Base-by-base conservation (phyloP, 2,113 vertebrate species). In the Alouatta palliata region DNA sequence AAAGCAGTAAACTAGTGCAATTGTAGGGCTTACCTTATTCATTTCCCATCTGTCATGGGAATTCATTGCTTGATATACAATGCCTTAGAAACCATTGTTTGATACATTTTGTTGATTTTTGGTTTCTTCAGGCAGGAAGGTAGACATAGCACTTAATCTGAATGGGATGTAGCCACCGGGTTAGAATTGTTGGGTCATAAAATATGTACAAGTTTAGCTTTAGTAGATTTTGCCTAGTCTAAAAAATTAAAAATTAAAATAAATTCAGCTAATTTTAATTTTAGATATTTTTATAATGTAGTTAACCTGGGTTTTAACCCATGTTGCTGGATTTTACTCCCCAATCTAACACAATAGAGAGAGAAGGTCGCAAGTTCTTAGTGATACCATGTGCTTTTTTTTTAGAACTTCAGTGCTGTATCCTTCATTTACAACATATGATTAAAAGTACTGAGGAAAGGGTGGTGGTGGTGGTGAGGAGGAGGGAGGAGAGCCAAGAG, bases 191-290 rank as follows among this genome's bases (percentile, higher is more conserved):
- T 11, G 11, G 14, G 47, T 70, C 47, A 12, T 56, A 80, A 12
- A 73, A 16, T 90, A 73, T 56, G 4, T 52, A 5, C 10, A n/a
- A 54, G 5, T 92, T 87, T 91, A 54, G 20, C 58, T 58, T 85
- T 86, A 79, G 25, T 68, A 45, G 35, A 2, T 73, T 58, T 4
- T 89, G 32, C 13, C 37, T 91, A 11, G 5, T 75, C 93, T 91
- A 75, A 64, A 64, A 64, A 64, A 64, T 14, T 61, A 61, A 61
- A 61, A 61, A 61, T 61, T 64, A 64, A 89, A 80, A 64, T 87
- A 87, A 88, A 94, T 73, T 87, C 37, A 70, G 43, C 47, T 94
- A 52, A 64, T 61, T 94, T 92, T 86, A 91, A 95, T 79, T n/a
- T 1, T 58, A 66, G 47, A 25, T 95, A 71, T 80, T 77, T 97